These are phyloP conservation scores for Lutjanus campechanus DNA, from an alignment of 2,797 vertebrate species.

Conservation along the genomic window DNA sequence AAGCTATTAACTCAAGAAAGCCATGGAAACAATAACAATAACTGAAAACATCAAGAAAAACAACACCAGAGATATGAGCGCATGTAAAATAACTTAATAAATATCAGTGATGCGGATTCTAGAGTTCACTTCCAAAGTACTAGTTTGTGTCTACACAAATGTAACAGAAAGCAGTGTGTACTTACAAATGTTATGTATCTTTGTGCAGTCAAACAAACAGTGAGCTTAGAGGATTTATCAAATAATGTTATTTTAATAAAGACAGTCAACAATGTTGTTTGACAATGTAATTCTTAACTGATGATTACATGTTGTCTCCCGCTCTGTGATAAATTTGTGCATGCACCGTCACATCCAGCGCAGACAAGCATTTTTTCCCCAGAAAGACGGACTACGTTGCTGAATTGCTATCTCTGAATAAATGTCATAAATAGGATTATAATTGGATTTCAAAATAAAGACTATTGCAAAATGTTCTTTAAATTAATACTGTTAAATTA, in stretches of 20 bases:
- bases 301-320: neutral
- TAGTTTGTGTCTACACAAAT: neutral
- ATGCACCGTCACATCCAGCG: neutral
- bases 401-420: neutral
- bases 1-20: neutral
- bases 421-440: neutral
- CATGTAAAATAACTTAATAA: no score
- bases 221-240: neutral
- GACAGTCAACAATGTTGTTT: neutral
- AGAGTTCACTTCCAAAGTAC: no score
- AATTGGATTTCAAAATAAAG: neutral
- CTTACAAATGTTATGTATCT: neutral
- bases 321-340: neutral
- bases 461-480: no score
- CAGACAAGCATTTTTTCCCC: neutral
- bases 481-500: no score
- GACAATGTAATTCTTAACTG: neutral
- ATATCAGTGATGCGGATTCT: neutral
- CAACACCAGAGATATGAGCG: neutral
- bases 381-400: neutral
- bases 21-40: neutral
- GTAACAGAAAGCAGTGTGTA: neutral
- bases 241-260: neutral
- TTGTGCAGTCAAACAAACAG: neutral
- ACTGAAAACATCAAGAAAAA: neutral